These are phyloP conservation scores for Rafetus swinhoei DNA, from an alignment of 2,113 vertebrate genomes.

Conservation along the genomic window DNA sequence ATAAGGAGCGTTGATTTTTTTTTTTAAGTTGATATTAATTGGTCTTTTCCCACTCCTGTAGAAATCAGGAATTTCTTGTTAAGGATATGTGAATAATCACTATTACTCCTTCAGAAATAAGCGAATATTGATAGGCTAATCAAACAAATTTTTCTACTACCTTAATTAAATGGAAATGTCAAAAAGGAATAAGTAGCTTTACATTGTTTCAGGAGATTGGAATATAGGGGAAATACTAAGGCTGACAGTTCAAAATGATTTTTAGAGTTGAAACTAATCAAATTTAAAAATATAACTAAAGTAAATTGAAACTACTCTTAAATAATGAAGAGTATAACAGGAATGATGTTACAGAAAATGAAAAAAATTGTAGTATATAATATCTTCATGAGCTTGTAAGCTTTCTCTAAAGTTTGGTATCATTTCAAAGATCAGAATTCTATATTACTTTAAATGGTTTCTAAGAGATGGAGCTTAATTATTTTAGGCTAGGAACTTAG, in stretches of 20 bases:
- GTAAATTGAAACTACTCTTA: background rate
- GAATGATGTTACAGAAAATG: background rate
- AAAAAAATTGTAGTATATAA: background rate
- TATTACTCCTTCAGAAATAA: background rate
- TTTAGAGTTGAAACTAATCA: constrained; percentile 2
- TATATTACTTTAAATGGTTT: background rate
- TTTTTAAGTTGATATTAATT: background rate
- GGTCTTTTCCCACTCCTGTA: background rate
- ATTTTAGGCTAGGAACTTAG: background rate
- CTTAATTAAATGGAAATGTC: constrained; percentile 17
- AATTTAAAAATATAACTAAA: background rate
- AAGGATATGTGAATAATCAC: background rate
- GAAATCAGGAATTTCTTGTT: background rate
- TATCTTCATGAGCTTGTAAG: background rate
- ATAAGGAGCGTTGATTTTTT: background rate
- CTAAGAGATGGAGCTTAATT: background rate
- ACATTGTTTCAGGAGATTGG: background rate
- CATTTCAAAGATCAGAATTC: background rate
- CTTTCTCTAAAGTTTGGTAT: background rate
- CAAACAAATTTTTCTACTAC: constrained; percentile 17
- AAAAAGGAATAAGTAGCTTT: constrained; percentile 11
- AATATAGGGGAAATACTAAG: background rate
- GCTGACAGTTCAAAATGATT: background rate
- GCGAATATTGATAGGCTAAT: background rate
- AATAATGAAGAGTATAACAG: background rate